A percentile compares a stretch with the other conserved stretches of the same genome.
These are phyloP conservation scores for Bemisia tabaci DNA, from an alignment of 1,140 invertebrate genomes.

Conservation along the genomic window DNA sequence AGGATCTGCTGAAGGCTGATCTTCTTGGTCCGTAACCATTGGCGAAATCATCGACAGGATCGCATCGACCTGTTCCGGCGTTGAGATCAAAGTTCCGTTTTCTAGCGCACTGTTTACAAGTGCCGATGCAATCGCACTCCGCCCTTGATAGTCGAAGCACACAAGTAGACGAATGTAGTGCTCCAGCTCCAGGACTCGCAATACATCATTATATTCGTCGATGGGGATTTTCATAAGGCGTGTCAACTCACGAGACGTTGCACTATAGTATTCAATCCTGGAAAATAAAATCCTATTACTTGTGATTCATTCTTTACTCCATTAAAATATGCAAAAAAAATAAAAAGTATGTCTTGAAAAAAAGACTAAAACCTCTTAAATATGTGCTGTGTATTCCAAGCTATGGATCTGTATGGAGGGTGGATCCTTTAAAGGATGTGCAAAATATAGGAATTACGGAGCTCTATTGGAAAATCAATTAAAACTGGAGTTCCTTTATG, in stretches of 20 bases:
- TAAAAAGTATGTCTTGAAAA: neutral
- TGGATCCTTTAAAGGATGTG: too few relatives aligned
- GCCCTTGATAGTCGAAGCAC: conserved; percentile 78
- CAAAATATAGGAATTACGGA: too few relatives aligned
- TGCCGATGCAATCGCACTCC: conserved; percentile 75
- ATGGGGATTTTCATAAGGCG: conserved; percentile 88
- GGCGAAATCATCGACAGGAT: conserved; percentile 70
- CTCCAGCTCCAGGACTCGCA: conserved; percentile 68
- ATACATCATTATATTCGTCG: conserved; percentile 86
- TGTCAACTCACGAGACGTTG: conserved; percentile 81
- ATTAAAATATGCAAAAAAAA: neutral
- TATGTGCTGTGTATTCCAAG: too few relatives aligned
- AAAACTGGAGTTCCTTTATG: too few relatives aligned
- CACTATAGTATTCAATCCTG: conserved; percentile 61
- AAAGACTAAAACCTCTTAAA: neutral
- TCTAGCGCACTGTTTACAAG: conserved; percentile 79
- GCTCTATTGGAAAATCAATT: too few relatives aligned
- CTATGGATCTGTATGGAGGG: too few relatives aligned
- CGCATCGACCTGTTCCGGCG: conserved; percentile 68
- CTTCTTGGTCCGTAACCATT: conserved; percentile 71
- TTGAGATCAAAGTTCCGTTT: conserved; percentile 74
- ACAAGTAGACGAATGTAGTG: conserved; percentile 75
- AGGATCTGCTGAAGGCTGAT: conserved; percentile 49
- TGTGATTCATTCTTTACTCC: too few relatives aligned
- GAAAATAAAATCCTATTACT: too few relatives aligned